These are phyloP conservation scores for Champsocephalus gunnari DNA, from an alignment of 2,797 vertebrate genomes.

Conservation along the genomic window DNA sequence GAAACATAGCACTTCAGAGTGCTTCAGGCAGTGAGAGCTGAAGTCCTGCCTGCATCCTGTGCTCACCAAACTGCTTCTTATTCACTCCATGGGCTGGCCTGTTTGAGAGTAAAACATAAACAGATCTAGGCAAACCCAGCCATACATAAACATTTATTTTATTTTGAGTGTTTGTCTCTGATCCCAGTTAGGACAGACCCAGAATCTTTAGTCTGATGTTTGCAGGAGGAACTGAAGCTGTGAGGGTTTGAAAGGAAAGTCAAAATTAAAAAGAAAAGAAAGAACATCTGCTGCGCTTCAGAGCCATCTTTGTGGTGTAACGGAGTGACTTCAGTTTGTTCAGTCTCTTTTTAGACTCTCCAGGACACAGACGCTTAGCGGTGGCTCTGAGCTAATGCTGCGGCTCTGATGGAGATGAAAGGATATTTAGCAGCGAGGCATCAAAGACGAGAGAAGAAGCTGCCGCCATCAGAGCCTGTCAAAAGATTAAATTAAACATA, in stretches of 20 bases:
- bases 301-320: slow-evolving; percentile 7
- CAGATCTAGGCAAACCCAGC: neutral
- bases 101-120: neutral
- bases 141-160: slow-evolving; percentile 5
- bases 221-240: slow-evolving; percentile 9
- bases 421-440: slow-evolving; percentile 33
- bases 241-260: neutral
- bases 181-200: neutral
- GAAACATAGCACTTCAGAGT: neutral
- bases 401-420: slow-evolving; percentile 69
- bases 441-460: slow-evolving; percentile 41
- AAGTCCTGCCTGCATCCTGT: neutral
- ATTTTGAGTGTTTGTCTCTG: neutral
- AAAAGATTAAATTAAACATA: slow-evolving; percentile 20
- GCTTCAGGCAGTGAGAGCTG: too few species aligned
- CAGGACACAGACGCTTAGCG: slow-evolving; percentile 24
- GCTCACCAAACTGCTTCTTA: neutral
- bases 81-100: neutral
- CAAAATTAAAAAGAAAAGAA: slow-evolving; percentile 4
- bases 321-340: slow-evolving; percentile 16
- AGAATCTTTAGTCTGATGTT: slow-evolving; percentile 9
- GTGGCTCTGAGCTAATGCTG: slow-evolving; percentile 46
- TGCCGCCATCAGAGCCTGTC: slow-evolving; percentile 23
- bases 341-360: slow-evolving; percentile 34
- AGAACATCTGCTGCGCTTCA: slow-evolving; percentile 36